Evolutionary conservation across 2,888 invertebrate species (phyloP), one percentile per base, ranked within the genome.

Genomic region (Xestia c-nigrum): DNA sequence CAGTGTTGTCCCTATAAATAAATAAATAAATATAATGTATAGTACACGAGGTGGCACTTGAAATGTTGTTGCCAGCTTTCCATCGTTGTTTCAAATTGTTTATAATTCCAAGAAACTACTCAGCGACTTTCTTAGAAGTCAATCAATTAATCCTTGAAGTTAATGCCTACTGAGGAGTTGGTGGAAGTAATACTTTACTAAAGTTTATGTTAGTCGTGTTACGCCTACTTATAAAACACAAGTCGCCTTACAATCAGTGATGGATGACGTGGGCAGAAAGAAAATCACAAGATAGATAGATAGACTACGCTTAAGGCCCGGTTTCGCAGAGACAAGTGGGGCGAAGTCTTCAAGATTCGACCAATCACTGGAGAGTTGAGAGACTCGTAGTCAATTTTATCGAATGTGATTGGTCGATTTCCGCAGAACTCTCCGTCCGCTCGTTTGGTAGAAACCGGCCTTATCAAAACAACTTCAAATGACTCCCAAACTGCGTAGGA

Each of bases 11-110:
- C 5, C 16, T 7, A 24, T 12, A 24, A n/a, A 31, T 52, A 76
- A 76, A 61, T 74, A 50, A 21, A 19, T n/a, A n/a, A n/a, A n/a
- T n/a, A n/a, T n/a, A n/a, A n/a, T n/a, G 19, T 47, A 47, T 24
- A 47, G 5, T 31, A 10, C 7, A 31, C 57, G 59, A 31, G 40
- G 16, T 47, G 19, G 5, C 38, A 24, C 6, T 67, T 14, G 19
- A 72, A 7, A n/a, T 47, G 10, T 6, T 38, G n/a, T n/a, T 52
- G 10, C 52, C 10, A 52, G 10, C 52, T 52, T 52, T 16, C 16
- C 7, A 19, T 5, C n/a, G 6, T 38, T 38, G 21, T 16, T 64
- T 10, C 16, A 21, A 40, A 24, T 31, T 31, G 31, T 31, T 31
- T 31, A 31, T 31, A 31, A 38, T 47, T 70, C 14, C 24, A 24